Percentiles rank a stretch among this genome's conserved stretches.
Evolutionary conservation across 2,888 invertebrate species (phyloP).

Genomic region (Ophraella communa): DNA sequence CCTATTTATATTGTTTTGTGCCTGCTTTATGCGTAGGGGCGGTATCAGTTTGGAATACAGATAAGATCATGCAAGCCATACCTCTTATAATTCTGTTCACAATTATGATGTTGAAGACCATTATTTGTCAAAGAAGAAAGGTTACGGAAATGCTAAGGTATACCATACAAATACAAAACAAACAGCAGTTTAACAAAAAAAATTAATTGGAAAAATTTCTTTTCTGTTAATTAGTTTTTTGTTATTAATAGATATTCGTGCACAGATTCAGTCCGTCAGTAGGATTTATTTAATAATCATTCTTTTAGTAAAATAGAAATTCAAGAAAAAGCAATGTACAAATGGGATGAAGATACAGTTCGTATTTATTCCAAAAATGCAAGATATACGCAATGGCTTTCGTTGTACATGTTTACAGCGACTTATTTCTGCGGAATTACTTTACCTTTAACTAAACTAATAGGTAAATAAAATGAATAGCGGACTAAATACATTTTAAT

Average conservation of each 20-base stretch:
- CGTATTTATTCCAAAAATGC: conserved; percentile 22
- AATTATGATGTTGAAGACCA: background rate
- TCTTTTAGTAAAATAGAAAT: background rate
- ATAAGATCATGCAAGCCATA: background rate
- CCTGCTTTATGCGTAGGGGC: background rate
- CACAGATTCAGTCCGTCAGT: no score
- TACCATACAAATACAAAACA: background rate
- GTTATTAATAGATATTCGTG: no score
- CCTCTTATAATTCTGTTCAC: conserved; percentile 5
- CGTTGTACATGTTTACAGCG: conserved; percentile 1
- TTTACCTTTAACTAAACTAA: conserved; percentile 11
- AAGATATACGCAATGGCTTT: conserved; percentile 2
- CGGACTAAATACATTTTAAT: no score
- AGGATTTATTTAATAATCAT: background rate
- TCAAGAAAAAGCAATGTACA: background rate
- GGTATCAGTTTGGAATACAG: background rate
- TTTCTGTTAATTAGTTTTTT: no score
- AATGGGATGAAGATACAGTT: conserved; percentile 53
- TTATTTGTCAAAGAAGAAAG: conserved; percentile 3
- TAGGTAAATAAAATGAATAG: background rate
- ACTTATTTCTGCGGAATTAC: conserved; percentile 21
- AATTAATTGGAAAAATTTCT: no score
- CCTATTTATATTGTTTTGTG: conserved; percentile 1
- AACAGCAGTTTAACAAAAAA: no score
- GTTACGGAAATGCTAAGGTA: conserved; percentile 1